Conservation (phyloP, 1,140 invertebrate genomes). For the Drosophila sp. region DNA sequence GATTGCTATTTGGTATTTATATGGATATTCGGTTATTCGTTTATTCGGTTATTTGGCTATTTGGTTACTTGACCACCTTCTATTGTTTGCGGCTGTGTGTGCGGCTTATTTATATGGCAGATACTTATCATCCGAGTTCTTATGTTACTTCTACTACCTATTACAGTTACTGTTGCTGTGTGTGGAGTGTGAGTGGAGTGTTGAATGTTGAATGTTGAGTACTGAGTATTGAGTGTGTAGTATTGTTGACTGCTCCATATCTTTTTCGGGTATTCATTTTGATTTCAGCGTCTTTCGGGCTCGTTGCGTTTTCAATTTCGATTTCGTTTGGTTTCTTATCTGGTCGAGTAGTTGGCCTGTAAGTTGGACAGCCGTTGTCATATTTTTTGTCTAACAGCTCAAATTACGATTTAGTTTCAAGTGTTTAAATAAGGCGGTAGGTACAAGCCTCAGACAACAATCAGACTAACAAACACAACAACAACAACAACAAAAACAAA, state of each 20-base stretch:
- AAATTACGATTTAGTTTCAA: slow-evolving; percentile 82
- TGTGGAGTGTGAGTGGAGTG: slow-evolving; percentile 5
- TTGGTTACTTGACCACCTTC: slow-evolving; percentile 28
- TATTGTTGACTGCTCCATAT: slow-evolving; percentile 52
- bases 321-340: slow-evolving; percentile 52
- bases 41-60: slow-evolving; percentile 7
- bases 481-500: slow-evolving; percentile 25
- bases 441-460: slow-evolving; percentile 45
- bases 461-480: slow-evolving; percentile 48
- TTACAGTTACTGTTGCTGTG: slow-evolving; percentile 36
- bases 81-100: slow-evolving; percentile 29
- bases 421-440: slow-evolving; percentile 61
- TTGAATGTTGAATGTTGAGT: background rate
- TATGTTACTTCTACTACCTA: slow-evolving; percentile 12
- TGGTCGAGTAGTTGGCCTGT: slow-evolving; percentile 11
- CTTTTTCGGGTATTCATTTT: slow-evolving; percentile 30
- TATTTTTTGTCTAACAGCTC: slow-evolving; percentile 80
- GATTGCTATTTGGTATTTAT: slow-evolving; percentile 14
- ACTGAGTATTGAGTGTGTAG: slow-evolving; percentile 3
- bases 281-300: slow-evolving; percentile 21
- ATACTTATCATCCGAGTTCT: slow-evolving; percentile 61
- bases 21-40: slow-evolving; percentile 8
- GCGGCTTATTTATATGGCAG: slow-evolving; percentile 62
- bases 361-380: slow-evolving; percentile 60
- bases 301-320: too few relatives aligned